A percentile compares a stretch with the other conserved stretches of the same genome.
These are phyloP conservation scores for Microcaecilia unicolor DNA, from an alignment of 2,797 vertebrate genomes.

Conservation along the genomic window DNA sequence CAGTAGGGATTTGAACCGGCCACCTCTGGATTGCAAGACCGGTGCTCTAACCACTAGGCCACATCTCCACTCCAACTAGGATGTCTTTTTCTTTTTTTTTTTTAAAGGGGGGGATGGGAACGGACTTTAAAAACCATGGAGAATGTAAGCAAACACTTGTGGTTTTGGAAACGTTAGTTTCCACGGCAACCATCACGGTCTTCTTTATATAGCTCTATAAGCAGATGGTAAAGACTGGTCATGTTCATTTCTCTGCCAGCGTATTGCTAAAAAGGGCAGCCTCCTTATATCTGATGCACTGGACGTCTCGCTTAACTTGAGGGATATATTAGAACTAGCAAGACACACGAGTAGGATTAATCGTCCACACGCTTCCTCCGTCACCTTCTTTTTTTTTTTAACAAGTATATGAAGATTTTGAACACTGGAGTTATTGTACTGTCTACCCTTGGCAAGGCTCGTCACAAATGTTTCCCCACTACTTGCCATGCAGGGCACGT, in stretches of 20 bases:
- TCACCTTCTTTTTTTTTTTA: conserved; percentile 23
- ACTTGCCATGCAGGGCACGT: conserved; percentile 42
- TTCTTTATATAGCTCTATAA: conserved; percentile 73
- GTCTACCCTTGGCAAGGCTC: conserved; percentile 43
- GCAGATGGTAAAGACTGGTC: conserved; percentile 68
- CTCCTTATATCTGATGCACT: conserved; percentile 32
- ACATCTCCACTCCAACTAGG: too few species aligned
- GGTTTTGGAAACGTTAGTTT: conserved; percentile 61
- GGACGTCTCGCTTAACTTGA: conserved; percentile 38
- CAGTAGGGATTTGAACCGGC: too few species aligned
- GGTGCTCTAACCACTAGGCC: too few species aligned
- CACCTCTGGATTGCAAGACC: too few species aligned
- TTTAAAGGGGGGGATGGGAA: neutral
- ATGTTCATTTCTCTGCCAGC: conserved; percentile 64
- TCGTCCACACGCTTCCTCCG: conserved; percentile 17
- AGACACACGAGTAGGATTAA: conserved; percentile 39
- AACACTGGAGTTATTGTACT: conserved; percentile 51
- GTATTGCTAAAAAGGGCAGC: conserved; percentile 56
- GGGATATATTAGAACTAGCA: conserved; percentile 37
- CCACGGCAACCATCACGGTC: conserved; percentile 56
- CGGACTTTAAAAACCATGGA: conserved; percentile 34
- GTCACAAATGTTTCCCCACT: conserved; percentile 54
- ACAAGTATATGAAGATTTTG: conserved; percentile 39
- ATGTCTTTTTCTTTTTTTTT: too few species aligned
- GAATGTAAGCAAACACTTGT: conserved; percentile 60